These are phyloP conservation scores for Argyra leucocephala DNA, from an alignment of 2,888 invertebrate species.

Conservation along the genomic window DNA sequence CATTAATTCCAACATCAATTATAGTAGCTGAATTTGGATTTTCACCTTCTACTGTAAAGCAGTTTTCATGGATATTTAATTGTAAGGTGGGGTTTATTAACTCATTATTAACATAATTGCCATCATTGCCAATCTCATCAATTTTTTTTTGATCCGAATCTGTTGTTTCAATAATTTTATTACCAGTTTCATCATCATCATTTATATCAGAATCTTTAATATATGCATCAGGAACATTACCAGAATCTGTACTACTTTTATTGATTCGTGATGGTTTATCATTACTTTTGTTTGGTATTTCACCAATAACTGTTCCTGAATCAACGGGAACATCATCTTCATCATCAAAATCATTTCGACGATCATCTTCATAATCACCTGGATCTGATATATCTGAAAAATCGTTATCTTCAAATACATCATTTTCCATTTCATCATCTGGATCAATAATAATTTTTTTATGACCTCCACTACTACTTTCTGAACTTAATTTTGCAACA, in stretches of 20 bases:
- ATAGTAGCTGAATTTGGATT: not conserved
- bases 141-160: constrained; percentile 23
- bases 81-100: constrained; percentile 29
- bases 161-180: constrained; percentile 24
- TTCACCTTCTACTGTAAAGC: constrained; percentile 29
- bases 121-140: constrained; percentile 23
- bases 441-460: constrained; percentile 48
- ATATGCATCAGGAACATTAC: constrained; percentile 42
- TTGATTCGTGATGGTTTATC: constrained; percentile 38
- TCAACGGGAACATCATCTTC: constrained; percentile 17
- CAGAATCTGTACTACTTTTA: constrained; percentile 43
- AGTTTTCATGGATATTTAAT: constrained; percentile 33
- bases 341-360: constrained; percentile 11
- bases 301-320: constrained; percentile 23
- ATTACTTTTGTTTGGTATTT: constrained; percentile 18
- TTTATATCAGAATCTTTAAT: constrained; percentile 35
- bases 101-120: not conserved
- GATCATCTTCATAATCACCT: constrained; percentile 37
- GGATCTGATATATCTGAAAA: constrained; percentile 48
- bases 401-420: constrained; percentile 48
- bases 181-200: constrained; percentile 31
- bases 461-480: constrained; percentile 53
- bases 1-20: not conserved
- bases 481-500: constrained; percentile 72
- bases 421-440: constrained; percentile 50